phyloP scores from a whole-genome alignment of 2,888 invertebrate genomes.

The Tinea trinotella region DNA sequence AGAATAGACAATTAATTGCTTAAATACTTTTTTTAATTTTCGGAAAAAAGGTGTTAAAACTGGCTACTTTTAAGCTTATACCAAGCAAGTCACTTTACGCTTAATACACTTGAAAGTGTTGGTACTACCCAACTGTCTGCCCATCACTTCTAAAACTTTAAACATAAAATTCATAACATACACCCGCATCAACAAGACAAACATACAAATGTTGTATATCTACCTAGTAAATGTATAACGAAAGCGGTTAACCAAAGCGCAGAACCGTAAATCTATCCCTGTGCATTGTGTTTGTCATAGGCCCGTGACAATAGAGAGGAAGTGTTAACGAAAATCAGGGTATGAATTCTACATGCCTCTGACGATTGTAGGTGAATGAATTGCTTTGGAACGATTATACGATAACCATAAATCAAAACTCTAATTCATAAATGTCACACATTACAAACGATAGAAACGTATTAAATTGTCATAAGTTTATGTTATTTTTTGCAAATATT shows the following conservation, averaged over 20 bases:
- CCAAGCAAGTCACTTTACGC: no score
- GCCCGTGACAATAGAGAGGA: slow-evolving; percentile 23
- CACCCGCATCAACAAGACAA: no score
- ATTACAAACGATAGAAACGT: no score
- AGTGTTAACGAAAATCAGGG: slow-evolving; percentile 12
- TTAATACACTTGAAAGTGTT: no score
- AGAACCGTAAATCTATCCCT: slow-evolving; percentile 35
- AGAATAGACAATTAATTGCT: no score
- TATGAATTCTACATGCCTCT: slow-evolving; percentile 1
- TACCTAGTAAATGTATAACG: neutral
- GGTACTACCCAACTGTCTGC: no score
- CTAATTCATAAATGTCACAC: neutral
- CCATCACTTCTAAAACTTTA: no score
- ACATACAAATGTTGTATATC: neutral
- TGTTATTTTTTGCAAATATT: no score
- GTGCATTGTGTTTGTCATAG: slow-evolving; percentile 42
- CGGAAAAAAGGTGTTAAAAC: no score
- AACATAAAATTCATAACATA: neutral
- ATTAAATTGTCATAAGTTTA: no score
- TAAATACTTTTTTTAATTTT: no score
- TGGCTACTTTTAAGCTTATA: no score
- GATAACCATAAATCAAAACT: neutral
- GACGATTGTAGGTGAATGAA: neutral
- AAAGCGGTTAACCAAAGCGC: slow-evolving; percentile 24
- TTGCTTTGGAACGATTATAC: slow-evolving; percentile 5